Evolutionary conservation across 2,113 vertebrate genomes (phyloP).

Genomic region (Vimba vimba): DNA sequence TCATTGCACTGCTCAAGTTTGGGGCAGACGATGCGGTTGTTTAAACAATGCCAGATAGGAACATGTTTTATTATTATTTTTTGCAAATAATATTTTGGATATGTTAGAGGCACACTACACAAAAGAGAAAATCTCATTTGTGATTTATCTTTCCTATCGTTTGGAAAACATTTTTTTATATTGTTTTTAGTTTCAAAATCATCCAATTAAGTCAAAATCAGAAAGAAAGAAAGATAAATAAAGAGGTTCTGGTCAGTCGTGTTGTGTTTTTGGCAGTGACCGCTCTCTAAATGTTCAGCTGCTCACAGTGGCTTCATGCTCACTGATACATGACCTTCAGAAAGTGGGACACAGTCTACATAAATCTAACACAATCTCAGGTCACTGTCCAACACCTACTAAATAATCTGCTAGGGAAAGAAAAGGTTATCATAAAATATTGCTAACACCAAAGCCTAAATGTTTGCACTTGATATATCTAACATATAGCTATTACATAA

Average conservation of each 20-base stretch:
- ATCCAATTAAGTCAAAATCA: no score
- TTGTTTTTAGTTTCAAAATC: background rate
- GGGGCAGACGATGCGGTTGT: background rate
- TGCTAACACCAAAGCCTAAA: background rate
- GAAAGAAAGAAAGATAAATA: background rate
- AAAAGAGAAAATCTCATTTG: no score
- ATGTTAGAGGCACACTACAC: background rate
- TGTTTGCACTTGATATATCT: background rate
- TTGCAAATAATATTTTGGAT: background rate
- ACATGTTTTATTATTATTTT: background rate
- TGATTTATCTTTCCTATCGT: background rate
- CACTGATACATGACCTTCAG: constrained; percentile 40
- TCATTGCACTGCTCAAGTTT: background rate
- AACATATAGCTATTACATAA: background rate
- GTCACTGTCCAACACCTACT: background rate
- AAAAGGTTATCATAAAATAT: constrained; percentile 8
- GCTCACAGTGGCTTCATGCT: constrained; percentile 44
- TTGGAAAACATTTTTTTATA: background rate
- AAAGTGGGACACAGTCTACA: constrained; percentile 54
- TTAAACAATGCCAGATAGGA: background rate
- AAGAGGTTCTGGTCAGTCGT: background rate
- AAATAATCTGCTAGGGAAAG: background rate
- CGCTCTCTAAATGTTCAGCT: constrained; percentile 49
- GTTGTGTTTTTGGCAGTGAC: background rate
- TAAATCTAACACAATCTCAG: constrained; percentile 38